These are phyloP conservation scores for Mormyrops boulengeri DNA, from an alignment of 2,797 vertebrate genomes.

Conservation along the genomic window DNA sequence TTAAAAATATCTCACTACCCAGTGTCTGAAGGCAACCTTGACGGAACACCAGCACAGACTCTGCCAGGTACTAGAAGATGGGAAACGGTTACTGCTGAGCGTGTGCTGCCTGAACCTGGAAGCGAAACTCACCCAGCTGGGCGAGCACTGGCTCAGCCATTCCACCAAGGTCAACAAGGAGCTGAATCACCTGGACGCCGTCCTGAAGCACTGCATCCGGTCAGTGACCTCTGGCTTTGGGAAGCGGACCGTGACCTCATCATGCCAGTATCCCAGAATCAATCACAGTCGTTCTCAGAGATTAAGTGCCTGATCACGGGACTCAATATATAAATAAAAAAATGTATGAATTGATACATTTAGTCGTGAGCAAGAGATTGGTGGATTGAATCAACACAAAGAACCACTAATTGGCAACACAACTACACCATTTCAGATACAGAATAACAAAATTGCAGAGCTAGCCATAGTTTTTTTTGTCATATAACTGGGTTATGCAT, in stretches of 20 bases:
- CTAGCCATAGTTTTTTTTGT: not conserved
- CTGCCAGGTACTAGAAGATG: slow-evolving; percentile 84
- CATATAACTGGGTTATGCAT: not conserved
- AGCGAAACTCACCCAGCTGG: slow-evolving; percentile 79
- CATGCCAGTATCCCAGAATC: not conserved
- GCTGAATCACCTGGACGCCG: slow-evolving; percentile 82
- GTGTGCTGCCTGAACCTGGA: slow-evolving; percentile 82
- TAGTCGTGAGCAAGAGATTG: not conserved
- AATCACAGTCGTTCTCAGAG: not conserved
- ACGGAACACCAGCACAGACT: slow-evolving; percentile 81
- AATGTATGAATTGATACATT: not conserved
- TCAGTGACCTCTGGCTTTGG: slow-evolving; percentile 41
- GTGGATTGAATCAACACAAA: not conserved
- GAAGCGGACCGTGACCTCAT: not conserved
- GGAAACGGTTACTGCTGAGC: slow-evolving; percentile 80
- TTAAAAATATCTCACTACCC: not conserved
- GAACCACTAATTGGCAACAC: not conserved
- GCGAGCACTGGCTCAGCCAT: slow-evolving; percentile 82
- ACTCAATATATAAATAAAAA: not conserved
- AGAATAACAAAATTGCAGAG: not conserved
- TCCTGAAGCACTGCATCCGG: slow-evolving; percentile 94
- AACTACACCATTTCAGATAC: not conserved
- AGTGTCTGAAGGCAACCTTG: slow-evolving; percentile 78
- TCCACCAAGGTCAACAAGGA: slow-evolving; percentile 86
- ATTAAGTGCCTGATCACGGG: not conserved